Evolutionary conservation across 2,113 vertebrate genomes (phyloP), one percentile per base, ranked within the genome.

Genomic region (Nyctereutes procyonoides): DNA sequence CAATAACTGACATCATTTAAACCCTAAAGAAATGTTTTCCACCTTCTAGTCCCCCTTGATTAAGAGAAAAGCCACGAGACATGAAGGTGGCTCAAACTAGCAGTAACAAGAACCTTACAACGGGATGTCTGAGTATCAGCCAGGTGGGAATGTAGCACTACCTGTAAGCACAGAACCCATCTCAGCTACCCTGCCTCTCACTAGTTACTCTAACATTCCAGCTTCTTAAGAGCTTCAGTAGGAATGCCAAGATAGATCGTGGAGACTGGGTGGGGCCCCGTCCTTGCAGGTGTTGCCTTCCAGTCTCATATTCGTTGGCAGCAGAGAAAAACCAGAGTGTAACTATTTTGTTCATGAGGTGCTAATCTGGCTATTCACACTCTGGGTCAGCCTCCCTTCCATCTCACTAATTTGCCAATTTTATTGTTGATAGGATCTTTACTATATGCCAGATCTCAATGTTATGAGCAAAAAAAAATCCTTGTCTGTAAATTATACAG

Each of bases 1-100:
- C 97, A 97, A 94, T 90, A 87, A 56, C 96, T 97, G 96, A 97
- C 92, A 96, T 97, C 94, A 98, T 74, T 89, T 93, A 90, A 97
- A 96, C 84, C 35, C 93, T 83, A 88, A 95, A 96, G 97, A 95
- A 97, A 97, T 96, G 95, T 97, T 96, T 97, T 90, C 97, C 94
- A 95, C 62, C 87, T 87, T 90, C 48, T n/a, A 90, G 93, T 35
- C 95, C 84, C 56, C 83, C 90, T 80, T 96, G 97, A 97, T 97
- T 90, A 94, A 95, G 97, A 96, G 96, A 93, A 95, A 90, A 93
- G 74, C 92, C 93, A 93, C 84, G 92, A 98, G 97, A 97, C 93
- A 71, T 5, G 84, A 97, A 93, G 80, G 87, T 90, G 95, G 95
- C 84, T 81, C 90, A 87, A 88, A 97, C 96, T 95, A 92, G 97